phyloP scores from a whole-genome alignment of 2,113 vertebrate species.

The Tragelaphus buxtoni region DNA sequence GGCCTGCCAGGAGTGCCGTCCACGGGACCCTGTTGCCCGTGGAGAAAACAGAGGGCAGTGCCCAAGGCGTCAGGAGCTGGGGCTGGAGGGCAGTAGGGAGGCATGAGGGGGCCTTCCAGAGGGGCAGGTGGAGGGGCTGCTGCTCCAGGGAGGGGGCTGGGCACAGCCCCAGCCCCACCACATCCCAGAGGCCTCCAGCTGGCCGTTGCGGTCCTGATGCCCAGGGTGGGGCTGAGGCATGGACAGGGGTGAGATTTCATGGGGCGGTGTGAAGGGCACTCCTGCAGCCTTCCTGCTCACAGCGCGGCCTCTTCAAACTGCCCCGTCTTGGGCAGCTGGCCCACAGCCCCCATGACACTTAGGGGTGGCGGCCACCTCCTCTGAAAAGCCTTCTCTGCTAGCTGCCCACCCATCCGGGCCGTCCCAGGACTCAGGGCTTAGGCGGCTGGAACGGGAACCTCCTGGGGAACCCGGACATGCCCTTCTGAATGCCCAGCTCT shows the following conservation, averaged over 20 bases:
- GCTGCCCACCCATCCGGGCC: neutral
- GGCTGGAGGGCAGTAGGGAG: neutral
- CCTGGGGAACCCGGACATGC: rapidly evolving
- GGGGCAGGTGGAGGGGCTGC: rapidly evolving
- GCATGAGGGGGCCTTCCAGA: neutral
- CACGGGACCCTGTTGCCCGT: neutral
- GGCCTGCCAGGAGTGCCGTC: neutral
- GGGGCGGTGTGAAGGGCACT: rapidly evolving
- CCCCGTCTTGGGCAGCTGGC: neutral
- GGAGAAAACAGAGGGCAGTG: neutral
- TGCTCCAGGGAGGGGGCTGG: neutral
- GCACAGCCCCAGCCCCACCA: rapidly evolving
- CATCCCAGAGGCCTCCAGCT: neutral
- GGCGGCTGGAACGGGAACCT: neutral
- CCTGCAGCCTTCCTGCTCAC: neutral
- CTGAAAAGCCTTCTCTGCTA: neutral
- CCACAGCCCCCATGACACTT: neutral
- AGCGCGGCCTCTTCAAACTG: rapidly evolving
- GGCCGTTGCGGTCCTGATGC: rapidly evolving
- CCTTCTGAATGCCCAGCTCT: neutral
- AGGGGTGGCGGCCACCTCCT: neutral
- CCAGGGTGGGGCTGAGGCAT: neutral
- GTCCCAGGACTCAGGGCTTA: neutral
- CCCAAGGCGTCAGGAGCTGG: neutral
- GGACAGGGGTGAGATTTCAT: rapidly evolving